These are phyloP conservation scores for Acrossocheilus fasciatus DNA, from an alignment of 2,797 vertebrate species.

Conservation along the genomic window DNA sequence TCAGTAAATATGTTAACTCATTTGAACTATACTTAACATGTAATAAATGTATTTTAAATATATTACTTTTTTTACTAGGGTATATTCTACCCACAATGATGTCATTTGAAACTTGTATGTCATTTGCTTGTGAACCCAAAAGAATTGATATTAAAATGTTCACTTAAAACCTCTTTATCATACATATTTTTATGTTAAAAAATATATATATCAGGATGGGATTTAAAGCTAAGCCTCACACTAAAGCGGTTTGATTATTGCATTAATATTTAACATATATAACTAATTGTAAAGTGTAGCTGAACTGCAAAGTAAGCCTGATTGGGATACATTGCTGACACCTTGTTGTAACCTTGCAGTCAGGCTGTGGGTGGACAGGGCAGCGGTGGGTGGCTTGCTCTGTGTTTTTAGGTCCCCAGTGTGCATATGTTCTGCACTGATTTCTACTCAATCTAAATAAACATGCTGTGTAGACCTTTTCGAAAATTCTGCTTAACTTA, in stretches of 20 bases:
- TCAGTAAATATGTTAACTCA: too few species aligned
- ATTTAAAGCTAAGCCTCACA: too few species aligned
- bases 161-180: neutral
- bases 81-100: neutral
- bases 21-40: too few species aligned
- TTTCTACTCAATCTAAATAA: slow-evolving; percentile 24
- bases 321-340: slow-evolving; percentile 15
- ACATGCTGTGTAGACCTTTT: slow-evolving; percentile 4
- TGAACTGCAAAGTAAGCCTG: slow-evolving; percentile 10
- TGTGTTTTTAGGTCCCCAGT: slow-evolving; percentile 50
- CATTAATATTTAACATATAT: neutral
- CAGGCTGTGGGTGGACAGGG: slow-evolving; percentile 49
- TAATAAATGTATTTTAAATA: too few species aligned
- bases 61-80: too few species aligned
- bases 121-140: neutral
- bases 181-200: too few species aligned
- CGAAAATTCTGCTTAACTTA: neutral
- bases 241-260: too few species aligned
- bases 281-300: neutral
- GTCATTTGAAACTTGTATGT: neutral
- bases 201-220: too few species aligned
- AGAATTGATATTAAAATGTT: neutral
- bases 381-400: slow-evolving; percentile 35
- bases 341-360: slow-evolving; percentile 26
- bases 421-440: slow-evolving; percentile 49